A percentile compares a stretch with the other conserved stretches of the same genome.
phyloP scores from a whole-genome alignment of 2,797 vertebrate genomes.

The Microctenopoma stevenorrisi region DNA sequence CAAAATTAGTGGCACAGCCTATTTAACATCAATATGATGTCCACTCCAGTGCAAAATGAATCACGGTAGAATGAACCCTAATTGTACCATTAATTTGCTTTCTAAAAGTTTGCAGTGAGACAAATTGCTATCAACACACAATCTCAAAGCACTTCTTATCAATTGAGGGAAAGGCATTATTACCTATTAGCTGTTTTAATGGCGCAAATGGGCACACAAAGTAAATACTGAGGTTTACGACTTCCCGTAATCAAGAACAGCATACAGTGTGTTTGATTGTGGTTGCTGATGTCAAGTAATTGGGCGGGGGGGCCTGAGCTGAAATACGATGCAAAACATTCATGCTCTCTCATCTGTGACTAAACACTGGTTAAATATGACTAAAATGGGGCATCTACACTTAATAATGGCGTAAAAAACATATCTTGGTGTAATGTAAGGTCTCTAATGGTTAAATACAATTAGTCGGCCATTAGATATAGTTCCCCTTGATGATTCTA shows the following conservation, averaged over 20 bases:
- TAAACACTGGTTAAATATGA: constrained; percentile 65
- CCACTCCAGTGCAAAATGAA: constrained; percentile 33
- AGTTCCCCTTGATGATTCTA: not conserved
- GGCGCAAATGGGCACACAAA: constrained; percentile 77
- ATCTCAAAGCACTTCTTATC: constrained; percentile 75
- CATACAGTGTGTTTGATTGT: constrained; percentile 76
- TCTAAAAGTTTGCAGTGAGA: constrained; percentile 72
- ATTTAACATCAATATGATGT: constrained; percentile 22
- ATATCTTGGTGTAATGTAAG: constrained; percentile 41
- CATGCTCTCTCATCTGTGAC: constrained; percentile 62
- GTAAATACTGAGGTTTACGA: constrained; percentile 86
- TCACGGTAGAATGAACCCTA: constrained; percentile 61
- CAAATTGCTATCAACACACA: constrained; percentile 65
- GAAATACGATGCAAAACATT: constrained; percentile 75
- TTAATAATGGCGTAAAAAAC: constrained; percentile 73
- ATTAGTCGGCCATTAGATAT: constrained; percentile 52
- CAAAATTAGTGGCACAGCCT: constrained; percentile 16
- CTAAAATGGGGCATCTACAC: constrained; percentile 46
- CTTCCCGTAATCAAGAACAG: constrained; percentile 81
- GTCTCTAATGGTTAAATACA: constrained; percentile 69
- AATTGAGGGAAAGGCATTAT: constrained; percentile 81
- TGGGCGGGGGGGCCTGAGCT: constrained; percentile 80
- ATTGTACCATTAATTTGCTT: constrained; percentile 73
- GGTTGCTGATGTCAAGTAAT: constrained; percentile 87
- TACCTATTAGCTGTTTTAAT: constrained; percentile 78